Base-by-base conservation (phyloP, 2,888 invertebrate species). In the Syrphus vitripennis region DNA sequence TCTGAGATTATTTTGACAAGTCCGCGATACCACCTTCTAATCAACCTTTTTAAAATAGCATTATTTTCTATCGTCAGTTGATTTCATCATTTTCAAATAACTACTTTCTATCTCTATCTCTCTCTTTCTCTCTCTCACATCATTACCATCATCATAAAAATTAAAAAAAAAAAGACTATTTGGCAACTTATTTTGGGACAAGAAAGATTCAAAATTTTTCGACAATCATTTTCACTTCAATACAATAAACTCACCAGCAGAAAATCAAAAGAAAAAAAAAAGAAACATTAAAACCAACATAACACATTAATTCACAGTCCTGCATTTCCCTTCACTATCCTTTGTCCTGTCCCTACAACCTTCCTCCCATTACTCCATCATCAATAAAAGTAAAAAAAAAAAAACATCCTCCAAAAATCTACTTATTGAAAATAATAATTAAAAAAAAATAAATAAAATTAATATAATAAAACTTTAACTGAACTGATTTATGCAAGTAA, bases 401-500 rank as follows among this genome's bases (percentile, higher is more conserved):
- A 19, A 59, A 2, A 53, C 37, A 16, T 59, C 14, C 42, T 57
- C 34, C 40, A 42, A 76, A 45, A 72, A 31, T 80, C 63, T 67
- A 71, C 45, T 74, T 37, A 26, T 50, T 53, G 37, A 55, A 55
- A 70, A 61, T 42, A 34, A 67, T 31, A 34, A 74, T 26, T 55
- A 50, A 14, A 42, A 61, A 53, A 59, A 21, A 26, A 50, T 26
- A 31, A 53, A 63, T 50, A 70, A 50, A 69, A 61, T 53, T 12
- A 55, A 65, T 67, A 77, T 40, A 76, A 67, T 14, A 69, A 69
- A 78, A 70, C 72, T 86, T 86, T 86, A 86, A 86, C 86, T 86
- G 86, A 86, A 86, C 86, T 86, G 86, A 86, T 86, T 86, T 86
- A 86, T 86, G 86, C 86, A 86, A 86, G 86, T 82, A 86, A 86